Evolutionary conservation across 2,113 vertebrate species (phyloP).

Genomic region (Willisornis vidua): DNA sequence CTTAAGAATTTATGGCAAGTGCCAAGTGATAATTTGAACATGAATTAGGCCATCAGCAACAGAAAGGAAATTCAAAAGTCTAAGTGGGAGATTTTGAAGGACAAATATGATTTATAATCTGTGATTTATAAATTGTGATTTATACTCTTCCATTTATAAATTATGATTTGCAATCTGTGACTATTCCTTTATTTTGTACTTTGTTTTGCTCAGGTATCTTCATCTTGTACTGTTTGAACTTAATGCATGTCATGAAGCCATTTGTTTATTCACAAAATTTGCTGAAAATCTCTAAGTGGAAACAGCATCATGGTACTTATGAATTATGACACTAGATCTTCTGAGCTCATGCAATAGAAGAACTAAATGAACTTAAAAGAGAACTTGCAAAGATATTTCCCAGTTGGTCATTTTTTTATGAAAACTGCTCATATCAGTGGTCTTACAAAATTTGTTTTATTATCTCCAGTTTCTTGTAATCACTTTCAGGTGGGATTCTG

Average conservation of each 20-base stretch:
- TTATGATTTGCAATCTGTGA: neutral
- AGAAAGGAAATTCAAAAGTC: neutral
- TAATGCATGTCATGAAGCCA: neutral
- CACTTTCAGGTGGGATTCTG: neutral
- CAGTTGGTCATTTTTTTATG: neutral
- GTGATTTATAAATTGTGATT: neutral
- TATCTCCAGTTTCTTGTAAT: constrained; percentile 21
- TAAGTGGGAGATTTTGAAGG: neutral
- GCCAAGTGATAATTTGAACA: neutral
- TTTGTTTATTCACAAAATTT: neutral
- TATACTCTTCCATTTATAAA: neutral
- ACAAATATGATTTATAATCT: neutral
- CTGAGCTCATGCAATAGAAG: neutral
- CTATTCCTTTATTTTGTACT: neutral
- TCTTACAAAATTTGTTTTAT: constrained; percentile 21
- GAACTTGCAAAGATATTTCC: neutral
- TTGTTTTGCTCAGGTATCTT: neutral
- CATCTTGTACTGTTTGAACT: neutral
- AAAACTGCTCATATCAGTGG: neutral
- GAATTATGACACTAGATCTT: neutral
- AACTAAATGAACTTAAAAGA: neutral
- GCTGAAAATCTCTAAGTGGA: neutral
- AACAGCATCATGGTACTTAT: neutral
- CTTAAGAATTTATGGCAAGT: neutral
- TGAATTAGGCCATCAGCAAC: neutral